These are phyloP conservation scores for Drosophila hydei DNA, from an alignment of 1,140 invertebrate species.

Conservation along the genomic window DNA sequence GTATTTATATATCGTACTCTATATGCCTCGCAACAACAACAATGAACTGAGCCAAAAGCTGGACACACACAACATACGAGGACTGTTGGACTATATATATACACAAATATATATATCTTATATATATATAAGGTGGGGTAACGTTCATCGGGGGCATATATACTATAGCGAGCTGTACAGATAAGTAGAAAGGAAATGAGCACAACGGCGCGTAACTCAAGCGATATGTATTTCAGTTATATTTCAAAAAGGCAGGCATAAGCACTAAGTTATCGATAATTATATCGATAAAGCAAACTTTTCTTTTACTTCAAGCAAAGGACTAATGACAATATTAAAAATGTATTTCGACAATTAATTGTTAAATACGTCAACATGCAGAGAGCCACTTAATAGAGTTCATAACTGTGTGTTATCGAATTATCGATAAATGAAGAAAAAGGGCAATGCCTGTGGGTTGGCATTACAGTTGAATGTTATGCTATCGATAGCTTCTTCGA, in stretches of 20 bases:
- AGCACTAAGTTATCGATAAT: conserved; percentile 13
- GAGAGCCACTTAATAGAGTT: too few relatives aligned
- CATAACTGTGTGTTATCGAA: too few relatives aligned
- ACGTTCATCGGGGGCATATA: neutral
- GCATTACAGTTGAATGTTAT: neutral
- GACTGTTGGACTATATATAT: neutral
- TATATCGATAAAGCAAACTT: conserved; percentile 4
- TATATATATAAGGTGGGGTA: neutral
- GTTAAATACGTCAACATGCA: too few relatives aligned
- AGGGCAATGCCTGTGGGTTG: neutral
- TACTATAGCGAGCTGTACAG: conserved; percentile 22
- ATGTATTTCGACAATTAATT: too few relatives aligned
- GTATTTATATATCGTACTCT: conserved; percentile 9
- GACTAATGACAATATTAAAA: too few relatives aligned
- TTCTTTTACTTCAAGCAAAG: too few relatives aligned
- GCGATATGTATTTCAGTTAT: conserved; percentile 11
- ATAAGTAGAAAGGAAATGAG: conserved; percentile 67
- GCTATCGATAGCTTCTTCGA: conserved; percentile 15
- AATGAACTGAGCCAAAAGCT: conserved; percentile 40
- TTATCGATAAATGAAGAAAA: neutral
- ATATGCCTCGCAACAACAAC: conserved; percentile 22
- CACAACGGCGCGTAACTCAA: conserved; percentile 39
- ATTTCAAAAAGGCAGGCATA: neutral
- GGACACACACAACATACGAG: conserved; percentile 36
- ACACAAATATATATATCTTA: neutral